Evolutionary conservation across 2,888 invertebrate genomes (phyloP).

Genomic region (Vandiemenella viatica): DNA sequence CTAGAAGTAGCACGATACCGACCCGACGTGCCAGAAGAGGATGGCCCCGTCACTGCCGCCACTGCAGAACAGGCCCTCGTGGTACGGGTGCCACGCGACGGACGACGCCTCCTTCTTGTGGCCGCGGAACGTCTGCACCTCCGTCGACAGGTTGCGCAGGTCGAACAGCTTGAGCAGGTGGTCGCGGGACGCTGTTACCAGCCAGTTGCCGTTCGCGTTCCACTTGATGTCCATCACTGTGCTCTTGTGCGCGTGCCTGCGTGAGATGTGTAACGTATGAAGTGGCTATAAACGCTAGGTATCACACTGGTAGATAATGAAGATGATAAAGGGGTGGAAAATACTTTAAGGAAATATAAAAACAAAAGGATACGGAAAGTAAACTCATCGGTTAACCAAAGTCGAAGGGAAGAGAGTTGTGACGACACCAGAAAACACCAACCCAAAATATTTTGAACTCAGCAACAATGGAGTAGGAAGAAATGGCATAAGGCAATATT

Average conservation of each 20-base stretch:
- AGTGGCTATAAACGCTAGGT: too few species aligned
- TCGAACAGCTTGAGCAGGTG: slow-evolving; percentile 96
- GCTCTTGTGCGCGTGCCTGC: slow-evolving; percentile 92
- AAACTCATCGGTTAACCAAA: too few species aligned
- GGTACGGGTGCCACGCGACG: slow-evolving; percentile 95
- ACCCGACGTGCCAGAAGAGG: slow-evolving; percentile 97
- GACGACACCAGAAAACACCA: too few species aligned
- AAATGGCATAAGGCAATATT: too few species aligned
- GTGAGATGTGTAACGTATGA: slow-evolving; percentile 15
- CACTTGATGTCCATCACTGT: slow-evolving; percentile 99
- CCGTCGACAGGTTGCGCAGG: slow-evolving; percentile 85
- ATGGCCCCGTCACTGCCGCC: slow-evolving; percentile 98
- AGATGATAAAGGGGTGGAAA: too few species aligned
- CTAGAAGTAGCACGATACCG: slow-evolving; percentile 21
- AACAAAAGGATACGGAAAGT: too few species aligned
- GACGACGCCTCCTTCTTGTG: slow-evolving; percentile 98
- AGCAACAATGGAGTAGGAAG: too few species aligned
- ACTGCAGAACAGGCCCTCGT: slow-evolving; percentile 92
- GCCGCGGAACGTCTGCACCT: slow-evolving; percentile 93
- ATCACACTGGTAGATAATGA: too few species aligned
- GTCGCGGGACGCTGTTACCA: slow-evolving; percentile 94
- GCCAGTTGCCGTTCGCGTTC: slow-evolving; percentile 99
- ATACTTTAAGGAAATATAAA: too few species aligned
- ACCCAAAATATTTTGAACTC: too few species aligned
- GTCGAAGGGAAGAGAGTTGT: too few species aligned